phyloP scores from a whole-genome alignment of 2,888 invertebrate genomes.

The Folsomia manolachei region DNA sequence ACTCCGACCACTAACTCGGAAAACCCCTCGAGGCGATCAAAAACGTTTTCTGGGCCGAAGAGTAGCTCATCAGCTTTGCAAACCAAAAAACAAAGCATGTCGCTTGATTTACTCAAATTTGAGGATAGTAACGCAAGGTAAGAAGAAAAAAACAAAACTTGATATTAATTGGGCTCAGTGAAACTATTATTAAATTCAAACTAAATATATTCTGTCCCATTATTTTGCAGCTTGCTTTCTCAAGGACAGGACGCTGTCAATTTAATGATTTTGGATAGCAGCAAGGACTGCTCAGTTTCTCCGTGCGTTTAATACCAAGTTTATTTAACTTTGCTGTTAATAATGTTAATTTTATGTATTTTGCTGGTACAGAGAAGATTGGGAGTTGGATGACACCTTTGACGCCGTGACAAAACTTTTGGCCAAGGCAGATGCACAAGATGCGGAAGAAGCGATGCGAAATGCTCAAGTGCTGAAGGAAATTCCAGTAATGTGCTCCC shows the following conservation, averaged over 20 bases:
- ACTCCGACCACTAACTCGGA: background rate
- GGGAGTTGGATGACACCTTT: slow-evolving; percentile 42
- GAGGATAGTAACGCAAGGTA: background rate
- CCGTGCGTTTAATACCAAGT: background rate
- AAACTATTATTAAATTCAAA: no score
- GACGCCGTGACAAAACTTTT: slow-evolving; percentile 35
- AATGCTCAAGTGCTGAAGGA: background rate
- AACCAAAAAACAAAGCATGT: background rate
- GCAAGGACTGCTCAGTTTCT: background rate
- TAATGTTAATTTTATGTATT: background rate
- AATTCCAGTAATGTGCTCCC: no score
- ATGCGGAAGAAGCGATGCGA: slow-evolving; percentile 24
- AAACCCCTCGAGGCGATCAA: no score
- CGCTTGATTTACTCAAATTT: background rate
- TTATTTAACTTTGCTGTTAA: background rate
- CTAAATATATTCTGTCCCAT: no score
- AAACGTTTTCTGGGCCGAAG: background rate
- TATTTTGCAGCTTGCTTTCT: no score
- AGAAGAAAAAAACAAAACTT: no score
- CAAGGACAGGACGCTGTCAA: background rate
- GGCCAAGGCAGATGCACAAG: slow-evolving; percentile 34
- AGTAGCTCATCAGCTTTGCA: background rate
- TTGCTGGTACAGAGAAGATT: no score
- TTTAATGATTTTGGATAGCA: background rate
- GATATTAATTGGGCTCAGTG: no score